phyloP scores from a whole-genome alignment of 1,140 invertebrate species.

The Forficula auricularia region DNA sequence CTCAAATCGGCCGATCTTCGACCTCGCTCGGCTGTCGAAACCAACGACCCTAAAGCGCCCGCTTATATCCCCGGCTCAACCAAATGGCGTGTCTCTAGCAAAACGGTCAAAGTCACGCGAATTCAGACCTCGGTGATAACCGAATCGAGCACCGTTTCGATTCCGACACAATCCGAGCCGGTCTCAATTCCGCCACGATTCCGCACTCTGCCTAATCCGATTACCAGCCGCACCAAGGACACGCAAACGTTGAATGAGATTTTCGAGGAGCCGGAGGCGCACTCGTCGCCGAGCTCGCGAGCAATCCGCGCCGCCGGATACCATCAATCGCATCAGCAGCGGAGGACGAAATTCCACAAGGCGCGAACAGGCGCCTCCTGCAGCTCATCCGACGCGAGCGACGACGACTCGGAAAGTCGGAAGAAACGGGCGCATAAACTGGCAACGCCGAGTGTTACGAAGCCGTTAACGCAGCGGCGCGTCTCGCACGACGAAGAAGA shows the following conservation, averaged over 20 bases:
- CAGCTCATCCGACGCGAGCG: constrained; percentile 75
- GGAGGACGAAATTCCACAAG: constrained; percentile 52
- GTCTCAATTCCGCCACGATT: constrained; percentile 24
- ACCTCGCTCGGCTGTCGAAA: constrained; percentile 3
- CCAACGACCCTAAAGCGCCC: background rate
- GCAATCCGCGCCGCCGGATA: constrained; percentile 11
- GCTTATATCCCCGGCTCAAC: constrained; percentile 12
- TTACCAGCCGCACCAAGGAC: constrained; percentile 24
- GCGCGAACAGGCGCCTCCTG: constrained; percentile 61
- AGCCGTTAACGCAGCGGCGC: constrained; percentile 36
- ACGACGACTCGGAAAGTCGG: constrained; percentile 69
- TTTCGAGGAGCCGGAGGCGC: constrained; percentile 41
- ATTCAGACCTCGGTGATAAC: constrained; percentile 22
- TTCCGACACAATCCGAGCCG: constrained; percentile 36
- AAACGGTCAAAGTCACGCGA: constrained; percentile 7
- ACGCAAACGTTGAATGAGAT: constrained; percentile 49
- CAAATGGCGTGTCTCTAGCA: constrained; percentile 10
- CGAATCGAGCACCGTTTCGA: constrained; percentile 30
- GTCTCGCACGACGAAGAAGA: constrained; percentile 64
- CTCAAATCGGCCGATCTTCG: constrained; percentile 3
- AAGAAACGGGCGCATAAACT: constrained; percentile 62
- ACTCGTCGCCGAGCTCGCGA: constrained; percentile 12
- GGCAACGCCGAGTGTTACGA: constrained; percentile 24
- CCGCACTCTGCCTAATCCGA: constrained; percentile 26
- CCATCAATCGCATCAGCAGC: constrained; percentile 26